Base-by-base conservation (phyloP, 2,113 vertebrate genomes). In the Gymnogyps californianus region DNA sequence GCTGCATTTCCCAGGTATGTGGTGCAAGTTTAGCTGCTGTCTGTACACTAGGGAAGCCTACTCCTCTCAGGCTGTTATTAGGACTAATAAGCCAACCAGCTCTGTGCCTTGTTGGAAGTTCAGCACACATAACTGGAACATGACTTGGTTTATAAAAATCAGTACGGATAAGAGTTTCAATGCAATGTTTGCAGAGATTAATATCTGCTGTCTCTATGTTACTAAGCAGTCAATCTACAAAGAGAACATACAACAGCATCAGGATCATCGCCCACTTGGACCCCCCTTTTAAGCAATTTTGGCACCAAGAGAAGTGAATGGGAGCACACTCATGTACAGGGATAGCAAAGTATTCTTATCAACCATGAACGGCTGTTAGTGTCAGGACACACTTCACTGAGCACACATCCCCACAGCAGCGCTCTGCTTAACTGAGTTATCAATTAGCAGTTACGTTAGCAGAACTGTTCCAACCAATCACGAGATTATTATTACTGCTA, bases 391-490 rank as follows among this genome's bases (percentile, higher is more conserved):
- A 1, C 47, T 65, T 52, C 24, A 11, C 83, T 36, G 49, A 38
- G 65, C 36, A 5, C 44, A 29, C 52, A 72, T 55, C 49, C 84
- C 84, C 1, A 0, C 2, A 0, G 4, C 3, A 78, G 42, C 0
- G 0, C 61, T n/a, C 91, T 34, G 59, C 76, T 52, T 64, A 34
- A 91, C 76, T 3, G 1, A 31, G 76, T 5, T 67, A 69, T 57
- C 86, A 95, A 64, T 75, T 90, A 90, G 61, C 86, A 84, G n/a
- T 70, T 78, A 77, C 1, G 21, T 40, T 59, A 89, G 88, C 93
- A 87, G 90, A 69, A 65, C 89, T 42, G n/a, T 49, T 92, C 83
- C 70, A 88, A 4, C 83, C 65, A 77, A 89, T 66, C 81, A 65
- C 13, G 29, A 92, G 70, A 71, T 13, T 2, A 67, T 80, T 82